phyloP scores from a whole-genome alignment of 2,797 vertebrate genomes.

The Morelia viridis region DNA sequence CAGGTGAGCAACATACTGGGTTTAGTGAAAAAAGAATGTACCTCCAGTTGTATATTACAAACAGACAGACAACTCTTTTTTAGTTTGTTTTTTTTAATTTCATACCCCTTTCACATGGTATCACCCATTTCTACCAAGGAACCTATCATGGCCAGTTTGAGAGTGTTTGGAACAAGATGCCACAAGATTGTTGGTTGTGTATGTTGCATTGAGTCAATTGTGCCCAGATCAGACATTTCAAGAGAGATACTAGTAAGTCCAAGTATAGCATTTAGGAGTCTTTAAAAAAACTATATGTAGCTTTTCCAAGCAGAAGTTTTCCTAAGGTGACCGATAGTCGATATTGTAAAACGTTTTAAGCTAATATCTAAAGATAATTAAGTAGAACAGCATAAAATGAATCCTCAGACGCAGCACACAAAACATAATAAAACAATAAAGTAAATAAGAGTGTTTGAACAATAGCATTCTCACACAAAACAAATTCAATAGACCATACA shows the following conservation, averaged over 20 bases:
- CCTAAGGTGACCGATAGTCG: no score
- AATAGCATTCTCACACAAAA: no score
- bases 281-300: no score
- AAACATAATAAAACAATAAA: no score
- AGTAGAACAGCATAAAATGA: no score
- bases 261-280: neutral
- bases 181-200: neutral
- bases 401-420: no score
- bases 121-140: neutral
- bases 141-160: neutral
- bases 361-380: no score
- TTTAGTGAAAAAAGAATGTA: neutral
- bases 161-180: neutral
- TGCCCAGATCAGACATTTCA: neutral
- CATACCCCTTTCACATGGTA: neutral
- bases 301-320: no score
- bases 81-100: no score
- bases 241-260: constrained; percentile 1
- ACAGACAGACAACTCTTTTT: neutral
- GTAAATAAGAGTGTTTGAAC: no score
- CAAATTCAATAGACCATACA: no score
- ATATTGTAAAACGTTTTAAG: no score
- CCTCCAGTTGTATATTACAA: neutral
- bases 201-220: neutral
- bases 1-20: constrained; percentile 61